Percentiles rank a stretch among this genome's conserved stretches.
These are phyloP conservation scores for Trichoplusia ni DNA, from an alignment of 1,140 invertebrate genomes.

Conservation along the genomic window DNA sequence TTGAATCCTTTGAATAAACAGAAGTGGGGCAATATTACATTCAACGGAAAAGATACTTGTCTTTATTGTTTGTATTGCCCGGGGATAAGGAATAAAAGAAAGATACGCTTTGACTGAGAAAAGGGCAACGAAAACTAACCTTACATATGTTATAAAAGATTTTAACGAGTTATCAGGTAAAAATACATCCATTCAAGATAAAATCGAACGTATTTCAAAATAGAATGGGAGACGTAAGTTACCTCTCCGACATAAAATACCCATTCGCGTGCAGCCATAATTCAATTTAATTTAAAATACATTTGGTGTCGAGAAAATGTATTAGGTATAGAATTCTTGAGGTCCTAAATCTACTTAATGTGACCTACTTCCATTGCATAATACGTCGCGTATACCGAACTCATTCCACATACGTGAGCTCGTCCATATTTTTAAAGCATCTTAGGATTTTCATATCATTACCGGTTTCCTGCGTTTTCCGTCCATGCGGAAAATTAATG, in stretches of 20 bases:
- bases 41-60: background rate
- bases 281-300: background rate
- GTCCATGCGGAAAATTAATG: slow-evolving; percentile 51
- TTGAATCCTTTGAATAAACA: slow-evolving; percentile 22
- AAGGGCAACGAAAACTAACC: too few species aligned
- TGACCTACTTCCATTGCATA: slow-evolving; percentile 15
- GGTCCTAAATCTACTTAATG: slow-evolving; percentile 13
- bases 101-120: background rate
- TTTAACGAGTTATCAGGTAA: too few species aligned
- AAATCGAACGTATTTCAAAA: too few species aligned
- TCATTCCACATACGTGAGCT: background rate
- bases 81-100: too few species aligned
- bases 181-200: too few species aligned
- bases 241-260: too few species aligned
- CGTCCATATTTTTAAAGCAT: slow-evolving; percentile 11
- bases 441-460: slow-evolving; percentile 20
- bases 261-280: background rate
- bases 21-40: slow-evolving; percentile 5
- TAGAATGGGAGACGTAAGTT: too few species aligned
- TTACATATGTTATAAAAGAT: too few species aligned
- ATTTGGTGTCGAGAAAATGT: slow-evolving; percentile 3
- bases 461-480: background rate
- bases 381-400: slow-evolving; percentile 8
- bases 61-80: background rate
- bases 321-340: slow-evolving; percentile 6